These are phyloP conservation scores for Pseudanteris insignis DNA, from an alignment of 2,888 invertebrate genomes.

Conservation along the genomic window DNA sequence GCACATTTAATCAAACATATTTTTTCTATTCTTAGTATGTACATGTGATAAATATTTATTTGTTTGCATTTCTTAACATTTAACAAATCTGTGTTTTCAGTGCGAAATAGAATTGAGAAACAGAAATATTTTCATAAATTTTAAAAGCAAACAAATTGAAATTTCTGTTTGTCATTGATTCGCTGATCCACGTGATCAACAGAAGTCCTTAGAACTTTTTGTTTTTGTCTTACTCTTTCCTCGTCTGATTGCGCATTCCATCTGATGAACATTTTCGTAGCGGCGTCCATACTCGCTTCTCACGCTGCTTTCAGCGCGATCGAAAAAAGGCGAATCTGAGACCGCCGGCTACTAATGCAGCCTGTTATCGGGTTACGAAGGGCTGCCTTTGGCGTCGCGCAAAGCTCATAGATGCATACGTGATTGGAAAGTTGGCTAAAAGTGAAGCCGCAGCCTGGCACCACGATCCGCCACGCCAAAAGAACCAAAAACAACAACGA, in stretches of 20 bases:
- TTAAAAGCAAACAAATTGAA: too few relatives aligned
- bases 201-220: background rate
- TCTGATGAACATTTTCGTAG: constrained; percentile 11
- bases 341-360: constrained; percentile 43
- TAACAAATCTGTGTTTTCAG: too few relatives aligned
- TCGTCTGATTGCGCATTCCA: constrained; percentile 7
- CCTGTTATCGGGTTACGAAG: constrained; percentile 45
- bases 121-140: too few relatives aligned
- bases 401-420: constrained; percentile 47
- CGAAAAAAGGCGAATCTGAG: constrained; percentile 31
- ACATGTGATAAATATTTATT: too few relatives aligned
- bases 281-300: too few relatives aligned
- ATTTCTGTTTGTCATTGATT: too few relatives aligned
- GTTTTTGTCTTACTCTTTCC: constrained; percentile 1
- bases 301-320: constrained; percentile 36
- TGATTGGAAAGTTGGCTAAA: constrained; percentile 44
- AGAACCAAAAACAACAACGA: constrained; percentile 31
- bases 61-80: too few relatives aligned
- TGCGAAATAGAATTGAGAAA: too few relatives aligned
- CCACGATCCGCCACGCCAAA: constrained; percentile 22
- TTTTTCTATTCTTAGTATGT: too few relatives aligned
- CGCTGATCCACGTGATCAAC: constrained; percentile 20
- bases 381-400: constrained; percentile 37
- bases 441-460: constrained; percentile 22
- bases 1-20: too few relatives aligned